Evolutionary conservation across 1,140 invertebrate species (phyloP).

Genomic region (Brachionus asplanchnoidis): DNA sequence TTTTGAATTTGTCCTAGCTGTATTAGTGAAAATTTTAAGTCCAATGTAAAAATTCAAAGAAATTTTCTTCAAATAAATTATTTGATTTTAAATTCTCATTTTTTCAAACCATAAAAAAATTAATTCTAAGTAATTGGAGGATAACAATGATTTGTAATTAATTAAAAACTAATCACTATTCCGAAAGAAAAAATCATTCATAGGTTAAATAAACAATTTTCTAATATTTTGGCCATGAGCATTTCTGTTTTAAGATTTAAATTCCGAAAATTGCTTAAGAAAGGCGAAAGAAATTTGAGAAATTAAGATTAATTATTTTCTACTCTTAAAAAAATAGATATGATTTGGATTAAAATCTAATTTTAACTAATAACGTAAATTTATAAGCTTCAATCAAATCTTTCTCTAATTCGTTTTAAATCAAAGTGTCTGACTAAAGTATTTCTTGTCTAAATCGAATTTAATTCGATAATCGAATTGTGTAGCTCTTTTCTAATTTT

Average conservation of each 20-base stretch:
- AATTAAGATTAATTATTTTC: neutral
- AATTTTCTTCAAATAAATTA: no score
- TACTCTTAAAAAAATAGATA: neutral
- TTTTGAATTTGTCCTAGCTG: no score
- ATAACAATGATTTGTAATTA: neutral
- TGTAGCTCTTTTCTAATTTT: neutral
- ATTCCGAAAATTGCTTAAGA: neutral
- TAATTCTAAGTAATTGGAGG: no score
- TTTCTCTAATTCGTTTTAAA: neutral
- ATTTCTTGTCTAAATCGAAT: neutral
- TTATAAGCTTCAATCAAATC: neutral
- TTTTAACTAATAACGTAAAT: neutral
- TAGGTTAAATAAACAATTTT: neutral
- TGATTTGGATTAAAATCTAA: neutral
- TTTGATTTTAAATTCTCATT: no score
- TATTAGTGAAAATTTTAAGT: no score
- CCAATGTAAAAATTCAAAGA: no score
- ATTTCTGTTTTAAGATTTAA: neutral
- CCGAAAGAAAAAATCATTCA: neutral
- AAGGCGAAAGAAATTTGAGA: neutral
- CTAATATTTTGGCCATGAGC: neutral
- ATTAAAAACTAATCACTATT: neutral
- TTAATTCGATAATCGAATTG: neutral
- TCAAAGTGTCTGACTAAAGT: neutral
- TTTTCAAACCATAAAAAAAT: no score